Evolutionary conservation across 2,113 vertebrate genomes (phyloP).

Genomic region (Pteronura brasiliensis): DNA sequence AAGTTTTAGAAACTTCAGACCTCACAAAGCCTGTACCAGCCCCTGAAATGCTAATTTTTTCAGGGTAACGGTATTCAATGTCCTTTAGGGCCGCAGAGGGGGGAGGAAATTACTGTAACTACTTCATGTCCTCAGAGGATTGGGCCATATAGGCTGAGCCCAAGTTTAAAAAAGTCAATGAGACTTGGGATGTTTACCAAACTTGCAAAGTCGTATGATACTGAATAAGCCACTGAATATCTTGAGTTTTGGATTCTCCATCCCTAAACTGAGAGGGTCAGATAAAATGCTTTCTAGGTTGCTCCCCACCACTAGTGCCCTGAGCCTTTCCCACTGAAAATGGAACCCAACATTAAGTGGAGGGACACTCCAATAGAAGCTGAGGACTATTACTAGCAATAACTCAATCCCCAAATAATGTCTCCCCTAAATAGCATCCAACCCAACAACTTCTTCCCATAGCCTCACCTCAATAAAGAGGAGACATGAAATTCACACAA

Average conservation of each 20-base stretch:
- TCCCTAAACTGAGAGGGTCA: background rate
- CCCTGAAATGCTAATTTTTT: background rate
- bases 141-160: background rate
- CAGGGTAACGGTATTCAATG: background rate
- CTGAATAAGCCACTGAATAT: background rate
- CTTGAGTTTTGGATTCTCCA: background rate
- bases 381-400: background rate
- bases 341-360: background rate
- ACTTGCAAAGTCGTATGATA: background rate
- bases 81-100: background rate
- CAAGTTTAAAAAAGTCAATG: constrained; percentile 14
- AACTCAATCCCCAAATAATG: background rate
- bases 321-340: background rate
- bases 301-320: background rate
- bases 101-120: background rate
- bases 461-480: background rate
- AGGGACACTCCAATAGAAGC: background rate
- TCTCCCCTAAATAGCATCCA: background rate
- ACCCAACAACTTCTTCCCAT: background rate
- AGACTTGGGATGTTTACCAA: background rate
- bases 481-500: background rate
- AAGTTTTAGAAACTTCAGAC: background rate
- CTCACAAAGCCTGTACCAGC: background rate
- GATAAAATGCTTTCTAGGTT: background rate
- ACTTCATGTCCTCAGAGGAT: background rate